A percentile compares a stretch with the other conserved stretches of the same genome.
These are phyloP conservation scores for Plebejus melissa DNA, from an alignment of 2,888 invertebrate genomes.

Conservation along the genomic window DNA sequence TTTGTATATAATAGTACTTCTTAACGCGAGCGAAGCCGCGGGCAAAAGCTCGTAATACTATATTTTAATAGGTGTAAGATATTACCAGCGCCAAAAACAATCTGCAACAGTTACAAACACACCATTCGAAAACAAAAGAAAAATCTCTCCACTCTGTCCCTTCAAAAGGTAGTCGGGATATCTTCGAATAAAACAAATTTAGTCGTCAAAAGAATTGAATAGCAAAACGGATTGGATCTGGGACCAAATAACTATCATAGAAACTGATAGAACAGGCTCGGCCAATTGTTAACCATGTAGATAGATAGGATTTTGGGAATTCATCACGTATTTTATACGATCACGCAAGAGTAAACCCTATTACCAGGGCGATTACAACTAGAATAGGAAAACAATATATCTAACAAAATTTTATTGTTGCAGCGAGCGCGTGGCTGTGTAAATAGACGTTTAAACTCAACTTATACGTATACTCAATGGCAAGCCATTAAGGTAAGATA, in stretches of 20 bases:
- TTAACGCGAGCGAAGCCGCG: too few relatives aligned
- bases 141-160: neutral
- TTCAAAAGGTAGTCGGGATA: neutral
- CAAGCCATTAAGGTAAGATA: neutral
- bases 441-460: neutral
- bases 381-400: neutral
- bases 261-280: constrained; percentile 45
- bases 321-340: constrained; percentile 21
- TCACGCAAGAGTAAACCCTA: neutral
- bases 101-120: neutral
- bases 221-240: constrained; percentile 40
- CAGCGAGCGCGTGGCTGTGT: neutral
- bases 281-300: constrained; percentile 36
- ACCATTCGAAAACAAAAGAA: neutral
- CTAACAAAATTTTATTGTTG: neutral
- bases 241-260: constrained; percentile 57
- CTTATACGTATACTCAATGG: neutral
- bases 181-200: constrained; percentile 22
- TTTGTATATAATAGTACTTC: too few relatives aligned
- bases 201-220: constrained; percentile 38
- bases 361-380: neutral
- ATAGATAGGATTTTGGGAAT: constrained; percentile 25
- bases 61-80: too few relatives aligned
- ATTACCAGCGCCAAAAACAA: neutral
- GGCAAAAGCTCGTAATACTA: too few relatives aligned